phyloP scores from a whole-genome alignment of 35 echinoderm and acorn worm species.

The Ophioderma brevispina region DNA sequence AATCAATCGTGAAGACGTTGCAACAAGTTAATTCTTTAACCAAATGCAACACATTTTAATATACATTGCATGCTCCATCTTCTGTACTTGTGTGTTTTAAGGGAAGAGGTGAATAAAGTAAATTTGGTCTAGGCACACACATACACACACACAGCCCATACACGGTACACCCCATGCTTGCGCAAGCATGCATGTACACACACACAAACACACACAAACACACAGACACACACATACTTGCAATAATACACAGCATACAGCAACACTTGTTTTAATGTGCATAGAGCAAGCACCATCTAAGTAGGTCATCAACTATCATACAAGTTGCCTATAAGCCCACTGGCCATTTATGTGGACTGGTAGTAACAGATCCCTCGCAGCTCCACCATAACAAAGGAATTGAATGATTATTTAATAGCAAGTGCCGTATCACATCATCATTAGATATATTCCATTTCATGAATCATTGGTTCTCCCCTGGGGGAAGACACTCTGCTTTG shows the following conservation, averaged over 20 bases:
- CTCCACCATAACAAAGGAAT: neutral
- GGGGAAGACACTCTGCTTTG: neutral
- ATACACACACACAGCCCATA: too few species aligned
- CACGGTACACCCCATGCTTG: too few species aligned
- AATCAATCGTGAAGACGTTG: too few species aligned
- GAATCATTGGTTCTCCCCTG: neutral
- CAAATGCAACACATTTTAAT: too few species aligned
- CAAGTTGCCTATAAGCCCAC: neutral
- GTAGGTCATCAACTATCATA: neutral
- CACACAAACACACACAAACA: too few species aligned
- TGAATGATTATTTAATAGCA: constrained; percentile 12
- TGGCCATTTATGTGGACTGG: neutral
- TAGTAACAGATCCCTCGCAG: neutral
- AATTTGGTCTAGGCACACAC: too few species aligned
- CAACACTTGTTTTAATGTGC: neutral
- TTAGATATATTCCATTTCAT: neutral
- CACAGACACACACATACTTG: neutral
- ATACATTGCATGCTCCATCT: too few species aligned
- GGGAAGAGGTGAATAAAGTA: too few species aligned
- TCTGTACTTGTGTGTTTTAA: too few species aligned
- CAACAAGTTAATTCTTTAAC: too few species aligned
- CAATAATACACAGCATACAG: neutral
- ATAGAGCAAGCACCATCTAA: neutral
- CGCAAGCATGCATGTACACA: too few species aligned
- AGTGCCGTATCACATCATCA: constrained; percentile 13